Conservation (phyloP, 1,140 invertebrate genomes). For the Drosophila ohnishii region DNA sequence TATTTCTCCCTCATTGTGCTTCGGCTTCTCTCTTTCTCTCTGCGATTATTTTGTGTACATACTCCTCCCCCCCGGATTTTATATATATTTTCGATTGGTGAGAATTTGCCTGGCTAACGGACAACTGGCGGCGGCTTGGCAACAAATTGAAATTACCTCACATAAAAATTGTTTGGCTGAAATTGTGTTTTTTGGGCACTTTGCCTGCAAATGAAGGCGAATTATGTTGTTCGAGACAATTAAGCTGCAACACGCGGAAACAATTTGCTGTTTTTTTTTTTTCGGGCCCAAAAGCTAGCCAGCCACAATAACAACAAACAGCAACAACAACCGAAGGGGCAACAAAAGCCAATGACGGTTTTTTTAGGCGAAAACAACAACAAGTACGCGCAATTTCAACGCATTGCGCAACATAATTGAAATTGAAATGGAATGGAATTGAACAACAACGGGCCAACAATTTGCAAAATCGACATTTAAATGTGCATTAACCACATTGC, state of each 20-base stretch:
- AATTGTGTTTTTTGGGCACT: slow-evolving; percentile 53
- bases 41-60: slow-evolving; percentile 14
- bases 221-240: slow-evolving; percentile 78
- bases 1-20: slow-evolving; percentile 23
- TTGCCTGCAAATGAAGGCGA: slow-evolving; percentile 63
- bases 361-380: slow-evolving; percentile 51
- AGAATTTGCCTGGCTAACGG: slow-evolving; percentile 51
- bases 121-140: slow-evolving; percentile 6
- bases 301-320: slow-evolving; percentile 35
- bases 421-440: slow-evolving; percentile 55
- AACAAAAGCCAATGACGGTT: slow-evolving; percentile 59
- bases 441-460: slow-evolving; percentile 65
- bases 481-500: slow-evolving; percentile 63
- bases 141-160: slow-evolving; percentile 78
- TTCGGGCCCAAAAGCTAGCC: slow-evolving; percentile 47
- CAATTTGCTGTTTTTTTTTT: slow-evolving; percentile 51
- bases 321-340: slow-evolving; percentile 13
- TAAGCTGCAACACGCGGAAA: slow-evolving; percentile 78
- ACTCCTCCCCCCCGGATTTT: slow-evolving; percentile 5
- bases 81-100: slow-evolving; percentile 2
- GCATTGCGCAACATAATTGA: slow-evolving; percentile 79
- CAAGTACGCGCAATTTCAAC: slow-evolving; percentile 75
- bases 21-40: slow-evolving; percentile 32
- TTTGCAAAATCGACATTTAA: slow-evolving; percentile 80
- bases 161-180: slow-evolving; percentile 59